Percentiles rank a stretch among this genome's conserved stretches.
Evolutionary conservation across 2,888 invertebrate genomes (phyloP).

Genomic region (Polyploca ridens): DNA sequence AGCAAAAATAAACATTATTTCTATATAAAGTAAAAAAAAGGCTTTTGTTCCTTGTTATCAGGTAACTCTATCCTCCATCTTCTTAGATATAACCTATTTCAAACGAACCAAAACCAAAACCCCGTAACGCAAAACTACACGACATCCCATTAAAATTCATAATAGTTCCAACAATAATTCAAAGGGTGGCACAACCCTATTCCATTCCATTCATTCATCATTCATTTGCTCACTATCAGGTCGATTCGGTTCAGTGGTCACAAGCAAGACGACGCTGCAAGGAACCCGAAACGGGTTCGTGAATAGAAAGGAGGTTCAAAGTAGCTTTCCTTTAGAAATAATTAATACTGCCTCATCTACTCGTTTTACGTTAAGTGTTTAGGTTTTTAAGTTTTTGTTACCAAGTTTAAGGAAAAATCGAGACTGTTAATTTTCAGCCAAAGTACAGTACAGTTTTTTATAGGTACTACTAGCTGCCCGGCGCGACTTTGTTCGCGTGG

Average conservation of each 20-base stretch:
- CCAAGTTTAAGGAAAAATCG: too few species aligned
- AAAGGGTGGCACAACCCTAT: not conserved
- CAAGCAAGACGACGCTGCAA: not conserved
- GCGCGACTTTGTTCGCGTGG: too few species aligned
- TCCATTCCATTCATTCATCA: constrained; percentile 7
- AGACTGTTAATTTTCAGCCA: too few species aligned
- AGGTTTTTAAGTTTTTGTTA: too few species aligned
- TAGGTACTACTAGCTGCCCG: too few species aligned
- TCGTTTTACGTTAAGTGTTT: too few species aligned
- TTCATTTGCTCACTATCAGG: constrained; percentile 7
- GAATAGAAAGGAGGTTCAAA: not conserved
- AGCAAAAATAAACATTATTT: not conserved
- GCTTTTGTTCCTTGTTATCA: too few species aligned
- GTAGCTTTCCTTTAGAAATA: not conserved
- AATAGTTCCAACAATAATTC: constrained; percentile 2
- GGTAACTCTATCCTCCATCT: too few species aligned
- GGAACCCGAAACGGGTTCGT: not conserved
- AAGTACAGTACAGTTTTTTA: too few species aligned
- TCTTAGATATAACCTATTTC: too few species aligned
- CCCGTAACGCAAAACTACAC: not conserved
- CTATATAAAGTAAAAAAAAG: not conserved
- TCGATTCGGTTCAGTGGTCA: constrained; percentile 9
- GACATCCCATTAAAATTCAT: not conserved
- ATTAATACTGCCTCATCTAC: not conserved
- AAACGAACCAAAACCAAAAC: too few species aligned